phyloP scores from a whole-genome alignment of 2,797 vertebrate genomes.

The Lagodon rhomboides region DNA sequence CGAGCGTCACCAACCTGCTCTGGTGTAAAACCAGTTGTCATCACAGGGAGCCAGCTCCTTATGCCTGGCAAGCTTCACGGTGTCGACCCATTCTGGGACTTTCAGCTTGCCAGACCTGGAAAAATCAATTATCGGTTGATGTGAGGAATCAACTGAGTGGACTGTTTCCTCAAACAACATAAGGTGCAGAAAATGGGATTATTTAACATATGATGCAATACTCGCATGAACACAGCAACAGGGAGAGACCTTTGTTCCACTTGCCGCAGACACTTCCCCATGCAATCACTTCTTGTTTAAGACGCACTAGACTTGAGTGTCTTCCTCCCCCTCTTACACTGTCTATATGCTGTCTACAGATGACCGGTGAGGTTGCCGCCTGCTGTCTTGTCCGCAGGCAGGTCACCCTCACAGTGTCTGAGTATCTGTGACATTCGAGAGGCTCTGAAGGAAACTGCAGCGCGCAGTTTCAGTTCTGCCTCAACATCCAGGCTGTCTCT shows the following conservation, averaged over 20 bases:
- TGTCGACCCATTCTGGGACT: constrained; percentile 92
- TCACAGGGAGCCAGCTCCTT: constrained; percentile 89
- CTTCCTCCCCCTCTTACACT: not conserved
- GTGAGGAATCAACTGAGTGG: constrained; percentile 31
- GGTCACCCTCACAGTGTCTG: not conserved
- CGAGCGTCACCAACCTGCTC: constrained; percentile 84
- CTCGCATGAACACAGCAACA: too few species aligned
- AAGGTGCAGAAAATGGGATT: not conserved
- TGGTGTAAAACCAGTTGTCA: constrained; percentile 92
- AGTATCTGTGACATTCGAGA: not conserved
- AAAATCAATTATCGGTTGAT: constrained; percentile 44
- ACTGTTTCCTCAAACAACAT: constrained; percentile 30
- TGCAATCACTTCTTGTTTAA: too few species aligned
- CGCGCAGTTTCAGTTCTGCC: not conserved
- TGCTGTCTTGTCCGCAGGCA: not conserved
- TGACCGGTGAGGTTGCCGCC: not conserved
- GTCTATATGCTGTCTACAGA: not conserved
- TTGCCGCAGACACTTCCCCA: too few species aligned
- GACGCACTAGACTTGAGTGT: too few species aligned
- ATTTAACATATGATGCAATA: constrained; percentile 5
- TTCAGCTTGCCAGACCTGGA: constrained; percentile 90
- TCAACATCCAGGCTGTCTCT: not conserved
- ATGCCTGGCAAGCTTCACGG: constrained; percentile 90
- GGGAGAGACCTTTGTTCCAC: too few species aligned
- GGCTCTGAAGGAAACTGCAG: constrained; percentile 2